A percentile compares a stretch with the other conserved stretches of the same genome.
phyloP scores from a whole-genome alignment of 2,888 invertebrate genomes.

The Leptothorax acervorum region DNA sequence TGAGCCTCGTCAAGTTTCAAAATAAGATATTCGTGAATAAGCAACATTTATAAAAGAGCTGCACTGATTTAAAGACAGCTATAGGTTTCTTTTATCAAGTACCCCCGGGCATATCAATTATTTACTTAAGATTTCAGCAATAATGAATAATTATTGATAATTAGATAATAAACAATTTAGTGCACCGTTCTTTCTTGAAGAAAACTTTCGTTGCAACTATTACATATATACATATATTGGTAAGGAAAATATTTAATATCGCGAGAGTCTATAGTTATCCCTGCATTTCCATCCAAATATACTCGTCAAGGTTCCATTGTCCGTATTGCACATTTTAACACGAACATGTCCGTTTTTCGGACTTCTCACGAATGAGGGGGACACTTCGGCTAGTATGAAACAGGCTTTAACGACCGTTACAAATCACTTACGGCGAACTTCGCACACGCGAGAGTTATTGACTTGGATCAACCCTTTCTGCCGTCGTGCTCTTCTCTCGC shows the following conservation, averaged over 20 bases:
- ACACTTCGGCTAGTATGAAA: neutral
- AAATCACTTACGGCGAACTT: constrained; percentile 71
- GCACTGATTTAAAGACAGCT: neutral
- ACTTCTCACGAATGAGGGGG: neutral
- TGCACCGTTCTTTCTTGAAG: neutral
- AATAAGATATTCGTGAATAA: neutral
- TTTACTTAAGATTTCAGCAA: neutral
- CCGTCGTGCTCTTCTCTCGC: constrained; percentile 2
- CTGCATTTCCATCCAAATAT: neutral
- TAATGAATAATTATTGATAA: neutral
- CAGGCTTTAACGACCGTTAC: constrained; percentile 76
- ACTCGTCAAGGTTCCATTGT: neutral
- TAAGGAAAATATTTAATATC: neutral
- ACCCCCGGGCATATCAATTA: neutral
- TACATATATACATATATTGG: neutral
- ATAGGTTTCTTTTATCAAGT: neutral
- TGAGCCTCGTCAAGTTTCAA: neutral
- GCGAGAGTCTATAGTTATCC: neutral
- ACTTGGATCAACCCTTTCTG: constrained; percentile 60
- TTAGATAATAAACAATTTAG: neutral
- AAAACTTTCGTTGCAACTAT: neutral
- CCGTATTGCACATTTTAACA: neutral
- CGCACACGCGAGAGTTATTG: constrained; percentile 69
- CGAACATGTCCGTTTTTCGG: neutral
- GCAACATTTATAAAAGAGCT: neutral